Conservation (phyloP, 2,113 vertebrate genomes). For the Cavia aperea region DNA sequence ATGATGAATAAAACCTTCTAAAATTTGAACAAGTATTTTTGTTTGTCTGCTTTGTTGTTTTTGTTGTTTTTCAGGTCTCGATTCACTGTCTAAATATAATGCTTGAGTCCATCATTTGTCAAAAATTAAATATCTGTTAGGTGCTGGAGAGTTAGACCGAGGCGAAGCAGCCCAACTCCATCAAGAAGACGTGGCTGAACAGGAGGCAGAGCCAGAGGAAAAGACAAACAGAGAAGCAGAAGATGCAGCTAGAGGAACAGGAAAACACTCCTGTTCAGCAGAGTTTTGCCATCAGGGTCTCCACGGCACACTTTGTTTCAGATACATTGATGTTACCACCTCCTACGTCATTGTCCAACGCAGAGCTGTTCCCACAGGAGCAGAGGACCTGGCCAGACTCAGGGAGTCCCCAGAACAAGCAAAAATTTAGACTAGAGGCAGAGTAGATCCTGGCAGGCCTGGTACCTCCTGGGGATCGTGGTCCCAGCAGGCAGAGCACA, state of each 20-base stretch:
- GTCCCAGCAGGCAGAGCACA: not conserved
- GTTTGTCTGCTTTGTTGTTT: not conserved
- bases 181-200: conserved; percentile 78
- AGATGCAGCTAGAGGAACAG: conserved; percentile 90
- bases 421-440: conserved; percentile 84
- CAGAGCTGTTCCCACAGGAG: conserved; percentile 82
- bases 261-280: conserved; percentile 91
- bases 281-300: conserved; percentile 90
- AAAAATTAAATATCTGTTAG: not conserved
- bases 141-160: not conserved
- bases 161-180: not conserved
- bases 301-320: conserved; percentile 94
- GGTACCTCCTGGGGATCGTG: conserved; percentile 69
- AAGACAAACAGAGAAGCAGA: conserved; percentile 65
- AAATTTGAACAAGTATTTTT: not conserved
- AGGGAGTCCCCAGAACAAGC: conserved; percentile 75
- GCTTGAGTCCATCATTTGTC: not conserved
- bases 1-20: not conserved
- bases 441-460: conserved; percentile 84
- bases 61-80: not conserved
- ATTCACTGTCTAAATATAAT: not conserved
- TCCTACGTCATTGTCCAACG: conserved; percentile 77
- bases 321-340: conserved; percentile 92
- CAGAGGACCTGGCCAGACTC: conserved; percentile 71
- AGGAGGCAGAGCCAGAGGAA: conserved; percentile 93